Base-by-base conservation (phyloP, 2,888 invertebrate species). In the Pomacea canaliculata region DNA sequence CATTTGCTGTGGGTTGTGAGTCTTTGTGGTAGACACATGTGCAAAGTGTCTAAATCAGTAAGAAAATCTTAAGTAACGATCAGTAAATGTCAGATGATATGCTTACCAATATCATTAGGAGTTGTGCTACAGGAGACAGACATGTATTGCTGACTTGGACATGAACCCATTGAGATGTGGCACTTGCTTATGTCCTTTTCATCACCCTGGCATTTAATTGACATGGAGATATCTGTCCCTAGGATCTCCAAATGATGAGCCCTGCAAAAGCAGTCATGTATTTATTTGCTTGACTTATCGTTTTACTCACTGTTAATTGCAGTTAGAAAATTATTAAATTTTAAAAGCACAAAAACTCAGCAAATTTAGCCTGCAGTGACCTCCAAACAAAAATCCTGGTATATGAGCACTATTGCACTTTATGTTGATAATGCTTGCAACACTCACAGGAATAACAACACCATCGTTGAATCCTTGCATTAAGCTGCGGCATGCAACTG, bases 191-290 rank as follows among this genome's bases (percentile, higher is more conserved):
- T 70, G 73, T 85, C 81, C 5, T 59, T 71, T 73, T 87, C 88
- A 4, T 59, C 18, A 1, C 85, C 87, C 0, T 66, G 72, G 80
- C 95, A 95, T 74, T 92, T 72, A 18, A 90, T 76, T 49, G 83
- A 81, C 7, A 88, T 80, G 23, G 72, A 68, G 23, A 85, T 80
- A 3, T 78, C 73, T 23, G 78, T 81, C 8, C 80, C 76, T 48
- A 83, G 70, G 70, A 48, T 84, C 81, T 0, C 86, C 88, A 76
- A 86, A 88, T 0, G 82, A 83, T 56, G 87, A 86, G 16, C 85
- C 84, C 71, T 5, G 83, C 72, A n/a, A 81, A 72, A 56, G 7
- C 10, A 56, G 10, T 56, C 1, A 10, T 56, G 16, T 23, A 56
- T 56, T 13, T 2, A 56, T 16, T 13, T 56, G 51, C 51, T 13